Percentiles rank a stretch among this genome's conserved stretches.
Evolutionary conservation across 2,797 vertebrate species (phyloP).

Genomic region (Cryptoblepharus egeriae): DNA sequence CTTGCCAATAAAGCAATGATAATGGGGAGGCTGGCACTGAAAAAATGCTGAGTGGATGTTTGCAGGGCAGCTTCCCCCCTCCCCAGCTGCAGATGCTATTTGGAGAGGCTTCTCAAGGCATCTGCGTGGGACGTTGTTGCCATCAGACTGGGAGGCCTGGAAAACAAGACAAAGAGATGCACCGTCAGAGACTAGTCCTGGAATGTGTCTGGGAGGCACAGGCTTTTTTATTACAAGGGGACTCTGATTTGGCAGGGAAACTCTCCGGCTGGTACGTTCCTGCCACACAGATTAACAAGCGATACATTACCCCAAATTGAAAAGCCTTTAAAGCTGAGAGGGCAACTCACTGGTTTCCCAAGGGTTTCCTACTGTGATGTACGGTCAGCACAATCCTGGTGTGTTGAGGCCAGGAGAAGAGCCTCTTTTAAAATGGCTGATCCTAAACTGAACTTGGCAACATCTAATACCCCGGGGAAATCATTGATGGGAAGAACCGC

Average conservation of each 20-base stretch:
- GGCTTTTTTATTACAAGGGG: neutral
- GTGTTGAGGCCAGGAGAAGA: neutral
- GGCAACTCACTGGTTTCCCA: neutral
- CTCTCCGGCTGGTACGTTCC: neutral
- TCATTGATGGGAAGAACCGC: neutral
- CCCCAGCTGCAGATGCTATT: neutral
- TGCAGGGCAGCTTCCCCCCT: neutral
- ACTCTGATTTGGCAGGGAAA: neutral
- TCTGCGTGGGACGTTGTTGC: constrained; percentile 1
- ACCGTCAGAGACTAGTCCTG: neutral
- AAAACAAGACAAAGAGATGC: neutral
- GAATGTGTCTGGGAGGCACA: neutral
- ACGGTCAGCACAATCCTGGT: neutral
- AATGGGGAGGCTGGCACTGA: neutral
- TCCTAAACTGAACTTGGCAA: constrained; percentile 14
- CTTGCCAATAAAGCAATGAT: neutral
- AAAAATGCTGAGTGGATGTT: constrained; percentile 14
- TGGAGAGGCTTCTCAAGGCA: neutral
- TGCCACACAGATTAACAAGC: neutral
- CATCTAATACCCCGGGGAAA: constrained; percentile 32
- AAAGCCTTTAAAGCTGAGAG: rapidly evolving
- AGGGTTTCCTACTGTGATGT: rapidly evolving
- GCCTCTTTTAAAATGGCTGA: neutral
- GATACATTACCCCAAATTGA: neutral
- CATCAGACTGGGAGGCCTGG: neutral